Conservation (phyloP, 1,140 invertebrate genomes). For the Dinoponera quadriceps region DNA sequence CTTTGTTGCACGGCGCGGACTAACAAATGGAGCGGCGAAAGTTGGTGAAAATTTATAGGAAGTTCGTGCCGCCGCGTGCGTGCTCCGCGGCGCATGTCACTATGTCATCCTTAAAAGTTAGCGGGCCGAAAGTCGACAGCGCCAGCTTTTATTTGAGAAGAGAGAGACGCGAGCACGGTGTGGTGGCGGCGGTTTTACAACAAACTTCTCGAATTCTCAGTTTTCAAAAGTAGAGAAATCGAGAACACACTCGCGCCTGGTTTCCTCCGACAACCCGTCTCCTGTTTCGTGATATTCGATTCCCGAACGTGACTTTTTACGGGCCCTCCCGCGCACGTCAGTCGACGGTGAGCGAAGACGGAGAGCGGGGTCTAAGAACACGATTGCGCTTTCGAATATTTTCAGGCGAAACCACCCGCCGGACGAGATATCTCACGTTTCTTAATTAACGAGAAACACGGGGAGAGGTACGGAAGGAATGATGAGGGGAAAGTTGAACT, state of each 20-base stretch:
- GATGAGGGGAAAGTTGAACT: background rate
- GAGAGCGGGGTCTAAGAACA: background rate
- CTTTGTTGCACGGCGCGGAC: conserved; percentile 10
- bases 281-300: conserved; percentile 63
- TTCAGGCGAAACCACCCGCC: background rate
- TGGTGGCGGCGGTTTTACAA: conserved; percentile 50
- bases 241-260: conserved; percentile 56
- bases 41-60: conserved; percentile 50
- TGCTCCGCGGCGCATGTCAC: conserved; percentile 5
- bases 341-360: background rate
- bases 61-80: conserved; percentile 17
- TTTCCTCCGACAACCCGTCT: conserved; percentile 23
- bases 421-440: too few relatives aligned
- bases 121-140: conserved; percentile 34
- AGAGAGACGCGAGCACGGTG: background rate
- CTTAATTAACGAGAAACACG: too few relatives aligned
- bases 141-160: conserved; percentile 42
- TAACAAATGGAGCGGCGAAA: conserved; percentile 54
- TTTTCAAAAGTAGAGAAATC: conserved; percentile 60
- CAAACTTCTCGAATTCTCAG: conserved; percentile 48
- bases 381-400: background rate
- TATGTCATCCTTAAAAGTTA: conserved; percentile 59
- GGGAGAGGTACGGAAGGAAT: background rate
- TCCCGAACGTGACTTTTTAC: conserved; percentile 59
- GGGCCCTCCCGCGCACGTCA: background rate